Percentiles rank a stretch among this genome's conserved stretches.
phyloP scores from a whole-genome alignment of 2,113 vertebrate genomes.

The Phocoena sinus region DNA sequence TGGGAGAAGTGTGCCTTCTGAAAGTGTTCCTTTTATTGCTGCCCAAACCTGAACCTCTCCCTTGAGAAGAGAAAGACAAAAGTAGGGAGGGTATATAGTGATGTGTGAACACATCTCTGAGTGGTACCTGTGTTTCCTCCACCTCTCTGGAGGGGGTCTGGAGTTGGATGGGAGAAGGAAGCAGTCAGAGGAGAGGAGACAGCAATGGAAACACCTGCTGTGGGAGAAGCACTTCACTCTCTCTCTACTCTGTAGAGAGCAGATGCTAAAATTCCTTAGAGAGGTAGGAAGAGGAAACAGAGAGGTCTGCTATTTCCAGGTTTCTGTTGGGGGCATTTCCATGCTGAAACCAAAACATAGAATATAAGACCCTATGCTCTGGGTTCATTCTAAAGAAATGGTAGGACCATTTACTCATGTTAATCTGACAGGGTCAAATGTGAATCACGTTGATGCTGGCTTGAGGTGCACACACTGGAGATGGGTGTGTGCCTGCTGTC shows the following conservation, averaged over 20 bases:
- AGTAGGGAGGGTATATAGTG: not conserved
- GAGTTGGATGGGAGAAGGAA: not conserved
- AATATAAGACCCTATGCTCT: too few relatives aligned
- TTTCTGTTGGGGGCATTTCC: not conserved
- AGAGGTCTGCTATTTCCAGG: not conserved
- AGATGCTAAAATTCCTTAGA: not conserved
- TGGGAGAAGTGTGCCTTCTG: not conserved
- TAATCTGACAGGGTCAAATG: not conserved
- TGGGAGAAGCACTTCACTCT: not conserved
- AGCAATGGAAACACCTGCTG: accelerated
- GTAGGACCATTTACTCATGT: not conserved
- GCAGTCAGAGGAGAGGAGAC: not conserved
- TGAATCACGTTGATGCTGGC: accelerated
- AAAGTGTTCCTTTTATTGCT: not conserved
- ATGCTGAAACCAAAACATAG: not conserved
- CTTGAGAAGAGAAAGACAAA: not conserved
- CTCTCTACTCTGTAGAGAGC: not conserved
- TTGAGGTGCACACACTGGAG: not conserved
- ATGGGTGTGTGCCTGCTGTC: not conserved
- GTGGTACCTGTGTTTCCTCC: not conserved
- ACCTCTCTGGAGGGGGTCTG: not conserved
- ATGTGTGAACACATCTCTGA: not conserved
- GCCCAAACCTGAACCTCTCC: not conserved
- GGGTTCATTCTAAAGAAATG: not conserved
- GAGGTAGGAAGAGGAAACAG: not conserved